Evolutionary conservation across 2,888 invertebrate species (phyloP), one percentile per base, ranked within the genome.

Genomic region (Pharmacophagus antenor): DNA sequence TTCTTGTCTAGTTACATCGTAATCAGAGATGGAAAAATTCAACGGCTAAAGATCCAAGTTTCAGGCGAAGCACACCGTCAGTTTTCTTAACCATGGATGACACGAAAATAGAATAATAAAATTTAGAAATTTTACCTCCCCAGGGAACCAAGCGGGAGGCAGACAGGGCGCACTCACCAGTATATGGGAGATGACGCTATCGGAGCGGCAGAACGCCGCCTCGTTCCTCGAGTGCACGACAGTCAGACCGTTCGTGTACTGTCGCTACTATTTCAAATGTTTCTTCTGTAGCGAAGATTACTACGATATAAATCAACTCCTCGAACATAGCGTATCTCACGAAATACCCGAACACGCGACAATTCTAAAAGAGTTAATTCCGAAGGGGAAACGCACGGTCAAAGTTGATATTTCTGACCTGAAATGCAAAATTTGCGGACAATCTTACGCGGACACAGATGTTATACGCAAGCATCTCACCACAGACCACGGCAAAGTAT

Each of bases 161-260:
- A 62, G 71, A 23, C 75, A 76, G 62, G 80, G 77, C 64, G 75
- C 76, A 12, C 71, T 82, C 52, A 76, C 79, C 61, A 85, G 85
- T 64, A 79, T 84, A 23, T 85, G 85, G 85, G 85, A 85, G 67
- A 74, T 85, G 71, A 84, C 85, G 1, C 65, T 84, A 3, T 84
- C 84, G 2, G 85, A 85, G 65, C 65, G 85, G 56, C 77, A 79
- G 53, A 86, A 86, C 63, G 86, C 84, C 0, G 79, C 84, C 0
- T 63, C 72, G 2, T 69, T 85, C 37, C 66, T 86, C 27, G 80
- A 78, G 58, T 69, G 73, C 65, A 80, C 80, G 0, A 84, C 85
- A 12, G 79, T 70, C 0, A 71, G 57, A 48, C 86, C 86, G 0
- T 86, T 86, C 66, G 74, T 84, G 12, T 85, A 84, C 70, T 84